Conservation (phyloP, 2,113 vertebrate species). For the Hippoglossus stenolepis region DNA sequence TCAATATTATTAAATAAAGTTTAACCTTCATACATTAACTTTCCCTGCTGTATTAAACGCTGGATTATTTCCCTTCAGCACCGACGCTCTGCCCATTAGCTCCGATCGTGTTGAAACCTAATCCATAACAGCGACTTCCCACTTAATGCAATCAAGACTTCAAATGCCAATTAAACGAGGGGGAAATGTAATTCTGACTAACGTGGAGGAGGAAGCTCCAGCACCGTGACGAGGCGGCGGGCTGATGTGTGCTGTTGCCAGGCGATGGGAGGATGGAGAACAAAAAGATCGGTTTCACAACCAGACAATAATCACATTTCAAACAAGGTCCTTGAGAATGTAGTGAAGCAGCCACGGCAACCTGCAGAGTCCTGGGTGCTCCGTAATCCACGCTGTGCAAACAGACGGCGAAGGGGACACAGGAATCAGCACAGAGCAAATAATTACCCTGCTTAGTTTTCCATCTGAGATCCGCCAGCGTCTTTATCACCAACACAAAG, state of each 20-base stretch:
- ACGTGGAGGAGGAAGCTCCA: conserved; percentile 31
- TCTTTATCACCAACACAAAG: not conserved
- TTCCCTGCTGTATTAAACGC: not conserved
- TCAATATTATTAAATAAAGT: not conserved
- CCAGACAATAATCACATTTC: conserved; percentile 5
- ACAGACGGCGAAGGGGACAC: too few species aligned
- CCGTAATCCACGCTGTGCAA: not conserved
- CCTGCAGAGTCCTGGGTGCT: too few species aligned
- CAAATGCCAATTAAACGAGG: conserved; percentile 22
- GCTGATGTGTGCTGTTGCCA: conserved; percentile 10
- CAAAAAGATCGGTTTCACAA: not conserved
- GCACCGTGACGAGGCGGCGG: not conserved
- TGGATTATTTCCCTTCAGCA: conserved; percentile 2
- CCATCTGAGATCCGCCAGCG: conserved; percentile 11
- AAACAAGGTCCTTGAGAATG: not conserved
- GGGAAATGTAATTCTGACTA: not conserved
- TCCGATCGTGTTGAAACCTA: too few species aligned
- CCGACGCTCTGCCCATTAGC: not conserved
- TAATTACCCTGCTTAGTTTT: conserved; percentile 18
- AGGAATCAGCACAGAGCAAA: conserved; percentile 4
- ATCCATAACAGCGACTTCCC: not conserved
- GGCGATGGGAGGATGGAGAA: conserved; percentile 1
- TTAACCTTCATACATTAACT: conserved; percentile 32
- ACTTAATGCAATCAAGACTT: conserved; percentile 29
- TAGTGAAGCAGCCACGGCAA: not conserved